A percentile compares a stretch with the other conserved stretches of the same genome.
Evolutionary conservation across 2,888 invertebrate species (phyloP).

Genomic region (Limenitis camilla): DNA sequence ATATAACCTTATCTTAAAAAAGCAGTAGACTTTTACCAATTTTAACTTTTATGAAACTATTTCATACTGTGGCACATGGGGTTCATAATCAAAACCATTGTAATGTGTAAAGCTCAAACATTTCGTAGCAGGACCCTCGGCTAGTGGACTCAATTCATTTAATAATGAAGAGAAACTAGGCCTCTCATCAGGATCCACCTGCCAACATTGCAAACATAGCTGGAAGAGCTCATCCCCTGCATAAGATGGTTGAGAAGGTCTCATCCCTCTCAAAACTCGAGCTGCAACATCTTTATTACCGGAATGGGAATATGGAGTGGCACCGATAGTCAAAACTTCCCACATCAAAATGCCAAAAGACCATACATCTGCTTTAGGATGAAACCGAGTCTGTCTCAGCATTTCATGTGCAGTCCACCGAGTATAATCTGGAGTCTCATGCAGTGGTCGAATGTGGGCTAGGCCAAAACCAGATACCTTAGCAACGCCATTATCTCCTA

Average conservation of each 20-base stretch:
- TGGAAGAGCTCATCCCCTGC: slow-evolving; percentile 87
- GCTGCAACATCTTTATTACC: slow-evolving; percentile 78
- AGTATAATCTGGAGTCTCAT: slow-evolving; percentile 81
- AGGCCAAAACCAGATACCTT: slow-evolving; percentile 86
- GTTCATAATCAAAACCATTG: slow-evolving; percentile 63
- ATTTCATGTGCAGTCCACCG: slow-evolving; percentile 88
- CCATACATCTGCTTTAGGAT: slow-evolving; percentile 87
- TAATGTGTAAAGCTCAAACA: slow-evolving; percentile 64
- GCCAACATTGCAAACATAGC: slow-evolving; percentile 89
- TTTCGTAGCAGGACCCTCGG: slow-evolving; percentile 47
- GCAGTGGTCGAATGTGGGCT: slow-evolving; percentile 76
- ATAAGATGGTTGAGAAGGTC: slow-evolving; percentile 83
- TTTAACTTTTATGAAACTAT: slow-evolving; percentile 43
- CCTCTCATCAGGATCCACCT: slow-evolving; percentile 85
- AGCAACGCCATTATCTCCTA: slow-evolving; percentile 78
- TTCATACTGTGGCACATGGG: slow-evolving; percentile 62
- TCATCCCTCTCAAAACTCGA: slow-evolving; percentile 79
- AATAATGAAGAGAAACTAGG: slow-evolving; percentile 80
- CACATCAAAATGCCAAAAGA: slow-evolving; percentile 87
- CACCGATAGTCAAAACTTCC: slow-evolving; percentile 87
- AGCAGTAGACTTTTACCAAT: not conserved
- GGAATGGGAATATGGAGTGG: slow-evolving; percentile 84
- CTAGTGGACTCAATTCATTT: slow-evolving; percentile 53
- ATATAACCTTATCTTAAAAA: not conserved
- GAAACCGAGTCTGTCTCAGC: slow-evolving; percentile 79